Evolutionary conservation across 2,888 invertebrate genomes (phyloP).

Genomic region (Endomychus coccineus): DNA sequence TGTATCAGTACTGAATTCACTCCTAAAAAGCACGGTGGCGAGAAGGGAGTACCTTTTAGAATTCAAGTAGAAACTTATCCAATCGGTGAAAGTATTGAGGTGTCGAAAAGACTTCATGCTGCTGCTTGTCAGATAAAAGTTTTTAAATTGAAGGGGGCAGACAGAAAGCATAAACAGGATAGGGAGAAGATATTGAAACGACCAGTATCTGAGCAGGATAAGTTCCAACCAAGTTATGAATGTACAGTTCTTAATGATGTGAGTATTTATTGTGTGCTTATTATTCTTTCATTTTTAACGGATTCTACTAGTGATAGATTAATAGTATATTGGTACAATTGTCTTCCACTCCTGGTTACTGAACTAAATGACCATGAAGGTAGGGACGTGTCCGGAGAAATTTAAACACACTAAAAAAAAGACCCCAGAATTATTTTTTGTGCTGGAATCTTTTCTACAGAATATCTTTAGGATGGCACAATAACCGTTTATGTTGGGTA

Average conservation of each 20-base stretch:
- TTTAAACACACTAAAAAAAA: too few species aligned
- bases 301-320: too few species aligned
- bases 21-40: conserved; percentile 95
- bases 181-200: conserved; percentile 87
- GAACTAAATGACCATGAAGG: not conserved
- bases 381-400: too few species aligned
- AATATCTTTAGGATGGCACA: too few species aligned
- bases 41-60: conserved; percentile 95
- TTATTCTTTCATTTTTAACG: too few species aligned
- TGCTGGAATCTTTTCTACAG: too few species aligned
- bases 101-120: conserved; percentile 68
- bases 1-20: conserved; percentile 98
- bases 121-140: conserved; percentile 96
- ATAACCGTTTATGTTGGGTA: too few species aligned
- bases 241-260: conserved; percentile 90
- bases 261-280: too few species aligned
- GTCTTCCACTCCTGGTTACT: too few species aligned
- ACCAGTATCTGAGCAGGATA: conserved; percentile 76
- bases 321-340: too few species aligned
- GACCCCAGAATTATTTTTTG: too few species aligned
- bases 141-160: conserved; percentile 90
- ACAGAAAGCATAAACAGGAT: conserved; percentile 95
- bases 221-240: conserved; percentile 92
- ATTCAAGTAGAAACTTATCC: conserved; percentile 88
- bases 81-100: conserved; percentile 47